phyloP scores from a whole-genome alignment of 53 echinoderm and acorn worm genomes.

The Zoroaster sp. region DNA sequence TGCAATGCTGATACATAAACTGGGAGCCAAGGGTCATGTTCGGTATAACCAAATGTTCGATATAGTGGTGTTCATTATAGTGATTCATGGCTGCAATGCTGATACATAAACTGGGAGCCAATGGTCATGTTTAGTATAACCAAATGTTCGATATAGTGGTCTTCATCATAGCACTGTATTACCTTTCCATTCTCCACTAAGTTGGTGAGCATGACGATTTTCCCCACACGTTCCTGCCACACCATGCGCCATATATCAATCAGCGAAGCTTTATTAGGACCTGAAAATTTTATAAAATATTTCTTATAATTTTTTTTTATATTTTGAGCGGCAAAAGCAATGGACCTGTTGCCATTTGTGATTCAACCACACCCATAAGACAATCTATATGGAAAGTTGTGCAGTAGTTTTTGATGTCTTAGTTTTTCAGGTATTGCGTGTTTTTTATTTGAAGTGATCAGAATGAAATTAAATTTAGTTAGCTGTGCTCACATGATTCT shows the following conservation, averaged over 20 bases:
- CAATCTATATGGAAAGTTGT: too few relatives aligned
- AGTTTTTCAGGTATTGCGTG: too few relatives aligned
- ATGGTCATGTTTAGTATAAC: too few relatives aligned
- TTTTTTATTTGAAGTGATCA: not conserved
- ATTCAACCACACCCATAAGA: not conserved
- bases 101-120: too few relatives aligned
- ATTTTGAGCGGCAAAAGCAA: not conserved
- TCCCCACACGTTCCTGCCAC: conserved; percentile 63
- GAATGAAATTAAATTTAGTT: not conserved
- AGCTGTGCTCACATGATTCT: too few relatives aligned
- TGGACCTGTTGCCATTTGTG: not conserved
- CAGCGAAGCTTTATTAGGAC: conserved; percentile 65
- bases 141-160: too few relatives aligned
- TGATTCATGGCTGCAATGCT: too few relatives aligned
- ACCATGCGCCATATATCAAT: conserved; percentile 69
- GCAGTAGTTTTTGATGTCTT: too few relatives aligned
- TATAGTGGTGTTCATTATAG: not conserved
- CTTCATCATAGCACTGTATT: not conserved
- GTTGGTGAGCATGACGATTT: conserved; percentile 79
- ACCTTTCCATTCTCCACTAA: conserved; percentile 73
- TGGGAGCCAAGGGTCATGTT: not conserved
- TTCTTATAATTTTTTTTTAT: not conserved
- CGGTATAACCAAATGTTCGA: not conserved
- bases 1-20: not conserved
- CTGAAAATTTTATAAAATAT: not conserved